Base-by-base conservation (phyloP, 2,797 vertebrate species). In the Gambusia yucatana region DNA sequence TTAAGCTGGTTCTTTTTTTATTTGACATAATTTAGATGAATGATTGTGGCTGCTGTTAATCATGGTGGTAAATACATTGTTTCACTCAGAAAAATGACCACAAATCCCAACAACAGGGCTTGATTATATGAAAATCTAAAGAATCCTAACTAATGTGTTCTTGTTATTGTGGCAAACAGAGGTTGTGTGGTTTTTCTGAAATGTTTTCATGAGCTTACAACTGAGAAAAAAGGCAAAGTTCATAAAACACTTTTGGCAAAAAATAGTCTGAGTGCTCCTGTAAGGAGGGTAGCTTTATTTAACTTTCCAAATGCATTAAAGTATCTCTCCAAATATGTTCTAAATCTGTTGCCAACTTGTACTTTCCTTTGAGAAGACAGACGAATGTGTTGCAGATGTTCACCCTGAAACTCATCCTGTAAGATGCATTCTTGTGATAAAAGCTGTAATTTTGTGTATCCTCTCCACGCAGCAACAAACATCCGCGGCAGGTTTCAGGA, bases 341-440 rank as follows among this genome's bases (percentile, higher is more conserved):
- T 44, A n/a, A 78, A 70, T 6, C 0, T 81, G 74, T 86, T 87
- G 52, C 43, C 43, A 28, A 63, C 70, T 84, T 74, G 61, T 59
- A 25, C 50, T 87, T 78, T 50, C 8, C 28, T 79, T 78, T 77
- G 73, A 73, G 36, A 50, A 82, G 46, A 72, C 43, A 71, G 72
- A 76, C 0, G 72, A 81, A 86, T 69, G 63, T 67, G 76, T 76
- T 33, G 22, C 28, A 28, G 41, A 72, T 39, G 52, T 69, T 73
- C 4, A 47, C 71, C n/a, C 44, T 41, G 28, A 86, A 48, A 67
- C 4, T 28, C 48, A 61, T 79, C 76, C n/a, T 76, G 52, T n/a
- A 52, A 73, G 59, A 30, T 25, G 44, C 33, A 10, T 0, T 73
- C 79, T 33, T 25, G 36, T 7, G 75, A 79, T 76, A 8, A 25